Base-by-base conservation (phyloP, 1,140 invertebrate genomes). In the Drosophila orosa region DNA sequence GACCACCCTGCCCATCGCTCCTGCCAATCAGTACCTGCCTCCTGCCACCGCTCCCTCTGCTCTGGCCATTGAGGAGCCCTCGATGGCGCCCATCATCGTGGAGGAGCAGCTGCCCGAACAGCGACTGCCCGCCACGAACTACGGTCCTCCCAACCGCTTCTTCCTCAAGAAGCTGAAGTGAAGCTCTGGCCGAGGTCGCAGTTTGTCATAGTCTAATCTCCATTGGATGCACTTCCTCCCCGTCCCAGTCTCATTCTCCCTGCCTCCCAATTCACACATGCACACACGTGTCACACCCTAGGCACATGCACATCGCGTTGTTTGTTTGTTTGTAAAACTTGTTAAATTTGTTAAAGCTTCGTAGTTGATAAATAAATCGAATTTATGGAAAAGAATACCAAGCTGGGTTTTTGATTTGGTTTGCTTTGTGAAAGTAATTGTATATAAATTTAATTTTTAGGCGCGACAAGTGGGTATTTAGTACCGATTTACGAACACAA, bases 141-240 rank as follows among this genome's bases (percentile, higher is more conserved):
- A 91, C 48, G 90, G 90, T 52, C 83, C 86, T 24, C 90, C 90
- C 61, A 83, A 71, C 66, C 90, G 86, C 39, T 91, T 80, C 63
- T 91, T 89, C 63, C 59, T 91, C 29, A 90, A 91, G 86, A 91
- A 89, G 61, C 59, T 83, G 17, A 90, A 87, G 80, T 90, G 61
- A 85, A 42, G 31, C 12, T 4, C n/a, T 68, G 72, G 67, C 48
- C 25, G 73, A 78, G 55, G 80, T 74, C 42, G 17, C 59, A 66
- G 45, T 83, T 82, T 80, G 75, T 74, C 76, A 65, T 86, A 90
- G 80, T 90, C 68, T 47, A 71, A 72, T 72, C 27, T 71, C 66
- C 68, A 68, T 77, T 55, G 79, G 71, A 62, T 31, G 50, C 48
- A 72, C 57, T 13, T 15, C 50, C 24, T 17, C 33, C 25, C 40